Percentiles rank a stretch among this genome's conserved stretches.
Conservation (phyloP, 2,113 vertebrate species). For the human (Homo sapiens) region DNA sequence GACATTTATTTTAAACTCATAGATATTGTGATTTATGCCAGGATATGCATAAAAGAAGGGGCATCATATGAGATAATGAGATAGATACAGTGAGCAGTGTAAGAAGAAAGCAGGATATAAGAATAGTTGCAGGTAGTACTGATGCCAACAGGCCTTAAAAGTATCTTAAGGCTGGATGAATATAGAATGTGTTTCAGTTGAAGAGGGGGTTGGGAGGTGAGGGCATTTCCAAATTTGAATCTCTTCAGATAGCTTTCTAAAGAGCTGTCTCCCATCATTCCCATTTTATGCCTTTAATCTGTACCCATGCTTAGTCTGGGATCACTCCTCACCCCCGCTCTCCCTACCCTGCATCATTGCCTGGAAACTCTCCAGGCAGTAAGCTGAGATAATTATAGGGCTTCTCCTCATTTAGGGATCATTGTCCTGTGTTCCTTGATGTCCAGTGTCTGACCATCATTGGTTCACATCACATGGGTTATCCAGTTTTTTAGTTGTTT, state of each 20-base stretch:
- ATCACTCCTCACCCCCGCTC: neutral
- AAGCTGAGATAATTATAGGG: neutral
- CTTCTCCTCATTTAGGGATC: neutral
- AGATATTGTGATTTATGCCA: constrained; percentile 20
- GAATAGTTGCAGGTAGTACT: neutral
- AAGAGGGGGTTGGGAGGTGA: neutral
- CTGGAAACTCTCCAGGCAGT: neutral
- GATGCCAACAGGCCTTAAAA: neutral
- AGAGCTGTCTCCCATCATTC: neutral
- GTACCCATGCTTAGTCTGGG: neutral
- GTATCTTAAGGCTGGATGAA: neutral
- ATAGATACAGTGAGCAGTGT: neutral
- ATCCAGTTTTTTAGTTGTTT: neutral
- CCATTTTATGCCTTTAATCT: neutral
- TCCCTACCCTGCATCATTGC: neutral
- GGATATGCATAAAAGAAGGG: neutral
- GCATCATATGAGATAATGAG: neutral
- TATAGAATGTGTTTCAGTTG: neutral
- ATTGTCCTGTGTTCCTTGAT: neutral
- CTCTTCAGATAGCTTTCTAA: neutral
- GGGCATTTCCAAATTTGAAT: neutral
- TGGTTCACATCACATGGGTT: neutral
- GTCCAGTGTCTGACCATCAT: neutral
- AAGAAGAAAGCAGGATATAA: neutral
- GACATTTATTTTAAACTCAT: constrained; percentile 22